Conservation (phyloP, 2,797 vertebrate species). For the Phoxinus dragarum region DNA sequence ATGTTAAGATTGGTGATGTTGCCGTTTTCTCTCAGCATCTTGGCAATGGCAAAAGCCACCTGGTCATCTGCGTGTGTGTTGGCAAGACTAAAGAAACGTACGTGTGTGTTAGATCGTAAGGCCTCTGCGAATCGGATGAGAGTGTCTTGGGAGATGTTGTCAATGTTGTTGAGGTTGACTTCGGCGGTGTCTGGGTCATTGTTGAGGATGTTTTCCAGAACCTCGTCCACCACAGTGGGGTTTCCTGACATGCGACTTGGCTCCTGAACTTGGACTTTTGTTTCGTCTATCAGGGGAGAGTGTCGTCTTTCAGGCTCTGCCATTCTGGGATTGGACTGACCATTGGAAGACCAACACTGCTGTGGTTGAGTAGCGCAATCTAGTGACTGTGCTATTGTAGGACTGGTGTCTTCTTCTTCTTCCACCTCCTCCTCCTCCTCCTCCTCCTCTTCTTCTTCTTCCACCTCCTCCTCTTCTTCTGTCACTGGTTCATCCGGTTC, state of each 20-base stretch:
- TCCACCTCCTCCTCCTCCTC: slow-evolving; percentile 46
- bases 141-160: slow-evolving; percentile 82
- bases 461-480: slow-evolving; percentile 64
- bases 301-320: slow-evolving; percentile 71
- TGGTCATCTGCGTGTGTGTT: slow-evolving; percentile 92
- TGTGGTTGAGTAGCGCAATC: slow-evolving; percentile 26
- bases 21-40: slow-evolving; percentile 87
- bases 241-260: slow-evolving; percentile 82
- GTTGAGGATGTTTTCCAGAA: slow-evolving; percentile 83
- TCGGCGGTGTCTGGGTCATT: slow-evolving; percentile 88
- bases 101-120: slow-evolving; percentile 85
- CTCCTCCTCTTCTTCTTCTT: slow-evolving; percentile 53
- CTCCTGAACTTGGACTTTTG: slow-evolving; percentile 60
- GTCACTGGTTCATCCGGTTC: slow-evolving; percentile 58
- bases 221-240: slow-evolving; percentile 91
- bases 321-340: slow-evolving; percentile 65
- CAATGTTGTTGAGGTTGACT: slow-evolving; percentile 96
- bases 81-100: slow-evolving; percentile 88
- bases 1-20: slow-evolving; percentile 89
- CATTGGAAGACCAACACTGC: slow-evolving; percentile 12
- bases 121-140: slow-evolving; percentile 90
- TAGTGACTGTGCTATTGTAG: slow-evolving; percentile 52
- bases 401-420: slow-evolving; percentile 48
- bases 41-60: slow-evolving; percentile 87
- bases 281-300: slow-evolving; percentile 68